A percentile compares a stretch with the other conserved stretches of the same genome.
Evolutionary conservation across 2,888 invertebrate species (phyloP).

Genomic region (Drosophila falleni): DNA sequence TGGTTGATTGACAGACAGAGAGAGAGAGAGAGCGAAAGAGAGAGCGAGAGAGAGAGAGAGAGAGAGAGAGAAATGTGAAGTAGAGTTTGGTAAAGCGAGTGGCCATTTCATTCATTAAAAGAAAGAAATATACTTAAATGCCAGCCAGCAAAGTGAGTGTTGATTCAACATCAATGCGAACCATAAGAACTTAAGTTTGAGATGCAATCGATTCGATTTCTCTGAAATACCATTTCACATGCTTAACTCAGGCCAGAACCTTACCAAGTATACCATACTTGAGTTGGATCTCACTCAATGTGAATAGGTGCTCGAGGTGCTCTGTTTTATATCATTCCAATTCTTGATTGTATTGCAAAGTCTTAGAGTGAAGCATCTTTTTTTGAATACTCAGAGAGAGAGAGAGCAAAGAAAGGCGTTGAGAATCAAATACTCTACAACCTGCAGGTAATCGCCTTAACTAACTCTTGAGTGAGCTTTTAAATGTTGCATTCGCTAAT

Average conservation of each 20-base stretch:
- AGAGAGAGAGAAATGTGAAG: neutral
- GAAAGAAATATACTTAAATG: conserved; percentile 25
- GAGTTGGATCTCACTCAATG: conserved; percentile 5
- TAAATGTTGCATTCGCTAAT: neutral
- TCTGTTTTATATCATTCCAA: neutral
- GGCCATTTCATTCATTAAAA: conserved; percentile 50
- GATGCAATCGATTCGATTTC: conserved; percentile 20
- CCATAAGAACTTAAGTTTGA: conserved; percentile 24
- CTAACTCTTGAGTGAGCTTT: neutral
- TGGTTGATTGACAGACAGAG: neutral
- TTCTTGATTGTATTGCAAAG: conserved; percentile 1
- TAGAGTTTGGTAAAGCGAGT: conserved; percentile 6
- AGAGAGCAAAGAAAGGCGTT: neutral
- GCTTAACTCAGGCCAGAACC: conserved; percentile 3
- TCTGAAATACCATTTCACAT: conserved; percentile 13
- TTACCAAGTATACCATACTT: neutral
- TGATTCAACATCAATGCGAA: conserved; percentile 34
- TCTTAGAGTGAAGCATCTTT: neutral
- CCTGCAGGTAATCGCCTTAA: conserved; percentile 2
- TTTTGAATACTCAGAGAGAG: neutral
- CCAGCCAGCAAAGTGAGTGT: conserved; percentile 27
- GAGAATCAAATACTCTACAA: neutral
- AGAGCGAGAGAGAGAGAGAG: neutral
- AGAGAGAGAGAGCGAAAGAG: no score
- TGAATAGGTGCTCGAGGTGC: neutral